Conservation (phyloP, 2,113 vertebrate species). For the Sylvietta virens region DNA sequence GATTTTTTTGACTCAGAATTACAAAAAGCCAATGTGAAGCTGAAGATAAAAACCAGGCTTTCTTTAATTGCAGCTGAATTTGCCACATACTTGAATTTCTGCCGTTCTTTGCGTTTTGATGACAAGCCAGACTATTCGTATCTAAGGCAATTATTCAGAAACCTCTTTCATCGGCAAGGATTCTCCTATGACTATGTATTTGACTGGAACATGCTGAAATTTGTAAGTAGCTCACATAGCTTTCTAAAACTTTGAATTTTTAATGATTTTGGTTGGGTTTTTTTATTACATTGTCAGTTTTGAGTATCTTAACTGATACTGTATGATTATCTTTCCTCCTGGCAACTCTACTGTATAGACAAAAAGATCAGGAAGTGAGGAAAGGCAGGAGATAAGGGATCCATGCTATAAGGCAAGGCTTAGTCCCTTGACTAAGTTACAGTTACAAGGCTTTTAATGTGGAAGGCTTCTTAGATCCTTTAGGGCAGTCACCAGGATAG, state of each 20-base stretch:
- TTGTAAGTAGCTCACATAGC: constrained; percentile 79
- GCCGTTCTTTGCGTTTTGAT: constrained; percentile 92
- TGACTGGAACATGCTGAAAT: constrained; percentile 99
- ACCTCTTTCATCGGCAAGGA: constrained; percentile 92
- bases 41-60: neutral
- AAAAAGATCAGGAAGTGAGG: neutral
- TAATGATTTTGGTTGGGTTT: neutral
- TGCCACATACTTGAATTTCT: constrained; percentile 95
- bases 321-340: neutral
- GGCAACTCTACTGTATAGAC: neutral
- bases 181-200: constrained; percentile 98
- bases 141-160: constrained; percentile 91
- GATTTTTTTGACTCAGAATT: neutral
- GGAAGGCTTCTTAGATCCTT: neutral
- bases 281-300: neutral
- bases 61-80: constrained; percentile 83
- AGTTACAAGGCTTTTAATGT: neutral
- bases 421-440: too few relatives aligned
- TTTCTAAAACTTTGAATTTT: neutral
- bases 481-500: neutral
- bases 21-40: neutral
- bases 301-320: neutral
- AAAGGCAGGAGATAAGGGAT: neutral
- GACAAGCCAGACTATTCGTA: constrained; percentile 97
- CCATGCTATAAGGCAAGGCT: neutral